Conservation (phyloP, 2,888 invertebrate species). For the Rapana venosa region DNA sequence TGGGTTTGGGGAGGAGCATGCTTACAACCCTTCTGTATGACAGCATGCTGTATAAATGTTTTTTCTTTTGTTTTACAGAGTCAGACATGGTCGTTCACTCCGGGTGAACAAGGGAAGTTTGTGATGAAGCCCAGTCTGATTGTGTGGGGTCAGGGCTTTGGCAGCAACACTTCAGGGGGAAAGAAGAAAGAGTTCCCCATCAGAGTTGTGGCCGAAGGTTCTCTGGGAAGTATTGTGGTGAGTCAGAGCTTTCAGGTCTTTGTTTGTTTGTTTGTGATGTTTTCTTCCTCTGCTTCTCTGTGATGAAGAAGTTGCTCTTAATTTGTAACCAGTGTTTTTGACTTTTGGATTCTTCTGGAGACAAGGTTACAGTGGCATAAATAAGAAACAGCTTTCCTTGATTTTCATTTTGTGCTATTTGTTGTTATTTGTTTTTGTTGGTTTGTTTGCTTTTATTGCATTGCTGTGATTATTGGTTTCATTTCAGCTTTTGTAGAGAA, state of each 20-base stretch:
- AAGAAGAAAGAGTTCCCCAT: slow-evolving; percentile 72
- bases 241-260: not conserved
- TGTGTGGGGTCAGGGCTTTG: slow-evolving; percentile 75
- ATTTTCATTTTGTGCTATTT: too few relatives aligned
- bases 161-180: slow-evolving; percentile 69
- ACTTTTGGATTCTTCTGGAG: too few relatives aligned
- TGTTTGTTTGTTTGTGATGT: not conserved
- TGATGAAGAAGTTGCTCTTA: too few relatives aligned
- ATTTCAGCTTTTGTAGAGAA: not conserved
- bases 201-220: slow-evolving; percentile 74
- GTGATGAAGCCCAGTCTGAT: slow-evolving; percentile 75
- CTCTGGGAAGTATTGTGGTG: slow-evolving; percentile 74
- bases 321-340: too few relatives aligned
- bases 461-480: not conserved
- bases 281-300: not conserved
- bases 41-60: not conserved
- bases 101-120: slow-evolving; percentile 68
- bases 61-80: slow-evolving; percentile 55
- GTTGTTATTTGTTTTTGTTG: not conserved
- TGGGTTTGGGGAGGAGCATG: too few relatives aligned
- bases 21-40: not conserved
- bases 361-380: too few relatives aligned
- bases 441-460: not conserved
- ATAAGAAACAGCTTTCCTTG: too few relatives aligned
- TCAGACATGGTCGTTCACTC: slow-evolving; percentile 71